phyloP scores from a whole-genome alignment of 2,113 vertebrate species.

The Podarcis raffonei region DNA sequence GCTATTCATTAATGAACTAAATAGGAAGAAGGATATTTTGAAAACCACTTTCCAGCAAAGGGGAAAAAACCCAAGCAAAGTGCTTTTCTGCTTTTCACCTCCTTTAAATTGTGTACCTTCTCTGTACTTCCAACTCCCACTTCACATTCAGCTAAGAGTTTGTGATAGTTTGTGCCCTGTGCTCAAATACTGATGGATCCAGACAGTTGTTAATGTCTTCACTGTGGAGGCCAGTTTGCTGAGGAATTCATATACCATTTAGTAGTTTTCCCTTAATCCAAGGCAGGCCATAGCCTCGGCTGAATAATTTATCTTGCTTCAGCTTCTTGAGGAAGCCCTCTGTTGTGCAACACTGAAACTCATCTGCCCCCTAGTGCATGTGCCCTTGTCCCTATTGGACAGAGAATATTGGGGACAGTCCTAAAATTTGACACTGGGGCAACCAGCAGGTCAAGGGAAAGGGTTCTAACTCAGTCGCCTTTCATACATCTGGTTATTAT shows the following conservation, averaged over 20 bases:
- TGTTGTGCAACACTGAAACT: not conserved
- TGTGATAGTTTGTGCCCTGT: not conserved
- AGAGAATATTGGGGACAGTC: no score
- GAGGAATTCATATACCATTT: not conserved
- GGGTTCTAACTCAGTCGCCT: not conserved
- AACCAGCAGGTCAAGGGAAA: not conserved
- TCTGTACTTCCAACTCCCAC: no score
- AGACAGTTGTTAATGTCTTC: not conserved
- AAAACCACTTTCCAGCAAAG: conserved; percentile 8
- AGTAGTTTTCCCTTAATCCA: not conserved
- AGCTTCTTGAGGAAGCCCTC: not conserved
- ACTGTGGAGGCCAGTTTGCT: not conserved
- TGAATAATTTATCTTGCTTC: conserved; percentile 10
- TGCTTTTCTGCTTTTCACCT: not conserved
- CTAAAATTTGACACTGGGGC: no score
- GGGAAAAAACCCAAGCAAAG: not conserved
- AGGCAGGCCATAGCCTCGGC: not conserved
- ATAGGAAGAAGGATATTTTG: not conserved
- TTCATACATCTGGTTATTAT: not conserved
- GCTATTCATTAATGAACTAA: not conserved
- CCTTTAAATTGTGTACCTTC: not conserved
- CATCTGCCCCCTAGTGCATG: no score
- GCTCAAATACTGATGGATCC: not conserved
- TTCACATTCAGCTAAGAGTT: not conserved
- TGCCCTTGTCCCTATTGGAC: no score